Evolutionary conservation across 1,140 invertebrate species (phyloP), one percentile per base, ranked within the genome.

Genomic region (Diorhabda sublineata): DNA sequence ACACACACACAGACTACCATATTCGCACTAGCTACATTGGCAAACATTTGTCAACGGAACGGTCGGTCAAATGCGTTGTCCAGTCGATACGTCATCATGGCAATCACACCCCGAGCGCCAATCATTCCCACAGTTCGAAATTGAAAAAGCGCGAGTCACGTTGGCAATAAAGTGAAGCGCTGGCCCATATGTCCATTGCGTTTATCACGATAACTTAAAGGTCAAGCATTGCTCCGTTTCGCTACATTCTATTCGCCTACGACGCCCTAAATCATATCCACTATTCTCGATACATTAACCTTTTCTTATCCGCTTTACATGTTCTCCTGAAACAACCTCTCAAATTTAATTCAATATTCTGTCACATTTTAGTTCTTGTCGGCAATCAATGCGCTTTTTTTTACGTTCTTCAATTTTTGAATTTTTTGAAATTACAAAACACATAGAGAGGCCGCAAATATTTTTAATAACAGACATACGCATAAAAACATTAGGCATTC

Each of bases 141-240:
- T 80, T 81, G 79, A 80, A 81, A 81, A 81, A 80, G 77, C 78
- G 77, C 73, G 77, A 80, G 78, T 80, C 79, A 81, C 79, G 79
- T 80, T 75, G 74, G 78, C 78, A 80, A 80, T 79, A 80, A 81
- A 81, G 76, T 74, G 71, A 73, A 75, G 72, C 74, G 72, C 69
- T 74, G 73, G 70, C 68, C 75, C 75, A 77, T 78, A 76, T 75
- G 79, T 77, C 75, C 71, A 61, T 68, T 76, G 76, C 78, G 78
- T 80, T 77, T 77, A 79, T 80, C 78, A 77, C 72, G 73, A 74
- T 75, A 73, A 71, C 72, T 69, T 69, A 69, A 73, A 73, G 72
- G 72, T 71, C 72, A 73, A 71, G 69, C 72, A 65, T 65, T 65
- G 64, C 64, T 65, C 52, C 47, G 52, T 65, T 65, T 52, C 47